These are phyloP conservation scores for Malurus melanocephalus DNA, from an alignment of 2,113 vertebrate genomes.

Conservation along the genomic window DNA sequence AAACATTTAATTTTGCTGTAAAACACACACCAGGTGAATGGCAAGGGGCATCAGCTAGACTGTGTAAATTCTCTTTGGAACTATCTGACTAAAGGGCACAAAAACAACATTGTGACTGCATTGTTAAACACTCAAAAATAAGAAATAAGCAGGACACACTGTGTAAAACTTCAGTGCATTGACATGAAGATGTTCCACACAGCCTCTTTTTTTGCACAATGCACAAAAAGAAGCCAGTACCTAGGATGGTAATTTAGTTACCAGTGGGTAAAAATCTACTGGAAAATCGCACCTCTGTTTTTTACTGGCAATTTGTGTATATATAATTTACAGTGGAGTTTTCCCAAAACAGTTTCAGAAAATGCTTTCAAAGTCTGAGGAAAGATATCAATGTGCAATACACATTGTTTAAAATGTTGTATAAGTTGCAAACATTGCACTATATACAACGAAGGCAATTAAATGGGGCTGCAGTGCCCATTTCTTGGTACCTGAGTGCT, in stretches of 20 bases:
- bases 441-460: background rate
- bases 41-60: background rate
- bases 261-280: background rate
- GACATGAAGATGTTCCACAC: background rate
- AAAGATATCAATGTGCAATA: background rate
- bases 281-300: background rate
- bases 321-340: background rate
- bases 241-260: background rate
- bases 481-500: conserved; percentile 45
- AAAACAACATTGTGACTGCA: conserved; percentile 10
- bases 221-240: background rate
- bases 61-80: background rate
- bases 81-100: background rate
- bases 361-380: background rate
- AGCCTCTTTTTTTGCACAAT: background rate
- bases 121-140: conserved; percentile 47
- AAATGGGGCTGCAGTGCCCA: background rate
- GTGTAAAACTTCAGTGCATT: background rate
- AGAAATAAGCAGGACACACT: conserved; percentile 13
- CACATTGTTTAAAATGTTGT: background rate
- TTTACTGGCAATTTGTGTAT: background rate
- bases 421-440: background rate
- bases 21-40: background rate
- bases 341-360: background rate
- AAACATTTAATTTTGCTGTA: background rate